These are phyloP conservation scores for Erannis defoliaria DNA, from an alignment of 2,888 invertebrate species.

Conservation along the genomic window DNA sequence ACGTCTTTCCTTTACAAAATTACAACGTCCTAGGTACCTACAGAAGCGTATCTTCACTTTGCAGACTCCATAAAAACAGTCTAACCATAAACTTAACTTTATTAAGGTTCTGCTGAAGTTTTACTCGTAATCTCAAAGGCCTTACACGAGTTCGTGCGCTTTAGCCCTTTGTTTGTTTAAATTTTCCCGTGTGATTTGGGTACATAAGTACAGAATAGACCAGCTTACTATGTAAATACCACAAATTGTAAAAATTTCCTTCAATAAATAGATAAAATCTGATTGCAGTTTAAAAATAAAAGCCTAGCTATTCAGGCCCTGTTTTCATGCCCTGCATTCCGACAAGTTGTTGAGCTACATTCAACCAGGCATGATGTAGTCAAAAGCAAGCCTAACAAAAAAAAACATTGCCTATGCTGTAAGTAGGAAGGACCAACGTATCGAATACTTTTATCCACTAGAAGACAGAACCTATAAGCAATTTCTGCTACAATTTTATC, in stretches of 20 bases:
- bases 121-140: slow-evolving; percentile 13
- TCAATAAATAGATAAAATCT: background rate
- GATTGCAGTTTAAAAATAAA: background rate
- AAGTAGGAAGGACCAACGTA: too few relatives aligned
- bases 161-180: slow-evolving; percentile 6
- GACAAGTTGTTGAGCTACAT: background rate
- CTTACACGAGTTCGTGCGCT: slow-evolving; percentile 15
- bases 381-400: too few relatives aligned
- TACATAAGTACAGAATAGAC: background rate
- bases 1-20: slow-evolving; percentile 27
- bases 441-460: background rate
- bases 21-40: slow-evolving; percentile 11
- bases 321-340: background rate
- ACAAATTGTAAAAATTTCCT: too few relatives aligned
- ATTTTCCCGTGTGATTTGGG: slow-evolving; percentile 1
- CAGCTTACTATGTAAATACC: background rate
- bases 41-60: slow-evolving; percentile 21
- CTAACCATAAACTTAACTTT: slow-evolving; percentile 32
- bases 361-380: too few relatives aligned
- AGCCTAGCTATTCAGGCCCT: background rate
- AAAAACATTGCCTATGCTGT: too few relatives aligned
- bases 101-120: slow-evolving; percentile 21
- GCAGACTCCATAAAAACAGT: slow-evolving; percentile 30
- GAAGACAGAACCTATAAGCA: background rate
- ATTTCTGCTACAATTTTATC: background rate